Base-by-base conservation (phyloP, 1,140 invertebrate genomes). In the Musca vetustissima region DNA sequence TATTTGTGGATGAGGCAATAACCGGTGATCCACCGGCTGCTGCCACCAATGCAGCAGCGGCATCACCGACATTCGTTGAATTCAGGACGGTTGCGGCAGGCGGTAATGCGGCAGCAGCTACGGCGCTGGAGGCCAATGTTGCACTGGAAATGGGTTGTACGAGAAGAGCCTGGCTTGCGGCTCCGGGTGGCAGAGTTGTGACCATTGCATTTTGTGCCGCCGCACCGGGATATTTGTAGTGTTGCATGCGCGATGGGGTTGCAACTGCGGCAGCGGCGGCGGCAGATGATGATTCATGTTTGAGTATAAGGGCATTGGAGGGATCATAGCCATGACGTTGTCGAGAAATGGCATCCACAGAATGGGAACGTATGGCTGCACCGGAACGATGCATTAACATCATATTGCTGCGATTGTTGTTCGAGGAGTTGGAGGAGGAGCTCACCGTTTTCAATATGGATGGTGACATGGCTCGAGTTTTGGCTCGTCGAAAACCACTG, bases 71-170 rank as follows among this genome's bases (percentile, higher is more conserved):
- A 48, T 73, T 77, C 19, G 75, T 66, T 17, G 70, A 64, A 50
- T 70, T 72, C 13, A 69, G 19, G n/a, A 69, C 64, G 43, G 71
- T 55, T 6, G 67, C 67, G 11, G 65, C 68, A 21, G 67, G 47
- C 25, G 66, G 69, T 24, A 65, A 57, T 22, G 71, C 72, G 4
- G 66, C 68, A 32, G 71, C 72, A 4, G 66, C 68, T 1, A 74
- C 61, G 4, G 76, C 71, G 15, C 73, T 73, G 21, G 71, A 24
- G 13, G 69, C 32, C 6, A 80, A 55, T 13, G 76, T 79, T 66
- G 78, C 78, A 70, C 79, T 80, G 13, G 79, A 80, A 21, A 80
- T 80, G 14, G 79, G 79, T 64, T 80, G 79, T 47, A 80, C 78
- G 13, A 80, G 67, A 48, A 80, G 28, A 0, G 78, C 50, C 69